Conservation (phyloP, 2,888 invertebrate genomes). For the Polietes domitor region DNA sequence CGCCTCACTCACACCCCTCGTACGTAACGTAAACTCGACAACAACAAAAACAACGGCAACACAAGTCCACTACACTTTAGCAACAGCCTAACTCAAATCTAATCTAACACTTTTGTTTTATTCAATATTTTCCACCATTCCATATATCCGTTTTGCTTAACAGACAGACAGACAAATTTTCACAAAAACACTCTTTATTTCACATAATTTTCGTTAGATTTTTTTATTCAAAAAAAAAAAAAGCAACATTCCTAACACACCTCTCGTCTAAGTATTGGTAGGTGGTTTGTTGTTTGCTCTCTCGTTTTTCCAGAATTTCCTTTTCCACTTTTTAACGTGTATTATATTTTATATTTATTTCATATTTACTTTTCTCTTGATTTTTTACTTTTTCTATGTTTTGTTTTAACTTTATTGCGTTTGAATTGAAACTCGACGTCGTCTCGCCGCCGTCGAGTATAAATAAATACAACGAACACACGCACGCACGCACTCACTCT, state of each 20-base stretch:
- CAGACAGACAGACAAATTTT: too few species aligned
- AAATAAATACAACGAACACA: not conserved
- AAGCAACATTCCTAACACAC: slow-evolving; percentile 14
- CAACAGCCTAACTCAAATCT: not conserved
- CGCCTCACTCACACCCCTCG: too few species aligned
- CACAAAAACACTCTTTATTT: not conserved
- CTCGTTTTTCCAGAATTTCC: slow-evolving; percentile 24
- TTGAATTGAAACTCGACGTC: not conserved
- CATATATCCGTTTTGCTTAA: slow-evolving; percentile 7
- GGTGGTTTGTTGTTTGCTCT: not conserved
- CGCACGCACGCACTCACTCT: not conserved
- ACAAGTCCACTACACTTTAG: slow-evolving; percentile 33
- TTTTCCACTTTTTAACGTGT: not conserved
- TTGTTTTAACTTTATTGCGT: not conserved
- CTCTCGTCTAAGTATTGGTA: too few species aligned
- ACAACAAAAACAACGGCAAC: slow-evolving; percentile 23
- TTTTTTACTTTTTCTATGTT: not conserved
- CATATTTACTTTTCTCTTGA: not conserved
- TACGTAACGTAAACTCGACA: too few species aligned
- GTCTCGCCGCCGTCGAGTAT: too few species aligned
- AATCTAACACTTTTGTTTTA: not conserved
- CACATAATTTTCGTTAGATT: not conserved
- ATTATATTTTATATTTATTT: not conserved
- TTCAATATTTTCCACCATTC: not conserved
- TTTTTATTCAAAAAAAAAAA: not conserved